phyloP scores from a whole-genome alignment of 2,888 invertebrate species.

The Tortrix viridana region DNA sequence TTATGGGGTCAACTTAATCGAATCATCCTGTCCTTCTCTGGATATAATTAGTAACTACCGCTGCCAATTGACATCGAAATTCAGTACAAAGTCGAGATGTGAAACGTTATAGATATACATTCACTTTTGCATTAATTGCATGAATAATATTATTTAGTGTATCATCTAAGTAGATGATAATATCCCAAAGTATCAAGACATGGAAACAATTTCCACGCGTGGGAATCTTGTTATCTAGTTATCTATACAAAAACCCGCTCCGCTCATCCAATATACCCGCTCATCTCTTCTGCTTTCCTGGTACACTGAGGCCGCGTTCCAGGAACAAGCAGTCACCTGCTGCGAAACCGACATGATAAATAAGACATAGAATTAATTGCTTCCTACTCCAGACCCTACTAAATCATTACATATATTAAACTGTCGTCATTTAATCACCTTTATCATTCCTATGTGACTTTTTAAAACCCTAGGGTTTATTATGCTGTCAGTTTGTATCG shows the following conservation, averaged over 20 bases:
- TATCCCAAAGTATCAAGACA: no score
- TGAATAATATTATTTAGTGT: no score
- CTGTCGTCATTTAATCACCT: conserved; percentile 65
- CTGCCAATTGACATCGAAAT: no score
- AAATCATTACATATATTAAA: conserved; percentile 70
- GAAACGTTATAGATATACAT: no score
- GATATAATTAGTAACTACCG: no score
- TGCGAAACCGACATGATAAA: conserved; percentile 74
- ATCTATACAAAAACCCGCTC: conserved; percentile 40
- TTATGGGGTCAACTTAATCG: no score
- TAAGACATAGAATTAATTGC: conserved; percentile 78
- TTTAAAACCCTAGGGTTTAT: conserved; percentile 50
- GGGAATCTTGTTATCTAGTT: neutral
- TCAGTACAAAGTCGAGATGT: no score
- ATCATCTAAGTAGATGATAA: no score
- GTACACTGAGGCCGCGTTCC: conserved; percentile 46
- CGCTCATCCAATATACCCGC: conserved; percentile 39
- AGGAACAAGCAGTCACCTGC: conserved; percentile 73
- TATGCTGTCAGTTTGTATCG: conserved; percentile 65
- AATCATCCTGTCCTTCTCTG: no score
- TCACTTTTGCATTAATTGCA: no score
- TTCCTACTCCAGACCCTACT: conserved; percentile 71
- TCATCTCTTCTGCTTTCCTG: conserved; percentile 28
- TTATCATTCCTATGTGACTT: conserved; percentile 55
- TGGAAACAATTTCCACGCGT: no score